These are phyloP conservation scores for Leptobrachium ailaonicum DNA, from an alignment of 2,113 vertebrate genomes.

Conservation along the genomic window DNA sequence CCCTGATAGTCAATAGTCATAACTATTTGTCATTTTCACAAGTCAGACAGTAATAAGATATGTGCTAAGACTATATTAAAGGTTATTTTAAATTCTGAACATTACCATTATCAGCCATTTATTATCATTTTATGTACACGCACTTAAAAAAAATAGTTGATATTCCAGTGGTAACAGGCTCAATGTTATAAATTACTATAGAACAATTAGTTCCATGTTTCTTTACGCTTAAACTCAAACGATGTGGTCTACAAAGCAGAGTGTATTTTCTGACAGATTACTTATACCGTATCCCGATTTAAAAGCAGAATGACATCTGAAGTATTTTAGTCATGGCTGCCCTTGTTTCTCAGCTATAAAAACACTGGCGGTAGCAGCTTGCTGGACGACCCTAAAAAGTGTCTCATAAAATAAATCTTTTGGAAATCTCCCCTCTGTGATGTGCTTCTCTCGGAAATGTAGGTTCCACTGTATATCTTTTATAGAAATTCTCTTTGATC, in stretches of 20 bases:
- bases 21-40: too few relatives aligned
- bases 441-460: conserved; percentile 1
- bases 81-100: too few relatives aligned
- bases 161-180: conserved; percentile 27
- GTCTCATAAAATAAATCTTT: conserved; percentile 43
- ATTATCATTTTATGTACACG: too few relatives aligned
- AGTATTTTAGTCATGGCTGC: conserved; percentile 44
- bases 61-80: too few relatives aligned
- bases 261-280: conserved; percentile 35
- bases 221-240: conserved; percentile 22
- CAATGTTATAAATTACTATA: conserved; percentile 29
- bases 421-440: conserved; percentile 27
- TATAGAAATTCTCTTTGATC: background rate
- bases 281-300: conserved; percentile 19
- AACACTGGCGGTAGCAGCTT: conserved; percentile 17
- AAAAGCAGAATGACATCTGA: conserved; percentile 34
- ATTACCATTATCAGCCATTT: too few relatives aligned
- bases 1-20: too few relatives aligned
- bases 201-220: conserved; percentile 47
- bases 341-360: conserved; percentile 29
- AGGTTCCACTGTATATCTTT: background rate
- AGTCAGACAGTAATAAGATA: too few relatives aligned
- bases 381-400: conserved; percentile 33
- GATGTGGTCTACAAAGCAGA: conserved; percentile 24
- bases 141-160: background rate